Evolutionary conservation across 2,888 invertebrate genomes (phyloP).

Genomic region (Harpalus rufipes): DNA sequence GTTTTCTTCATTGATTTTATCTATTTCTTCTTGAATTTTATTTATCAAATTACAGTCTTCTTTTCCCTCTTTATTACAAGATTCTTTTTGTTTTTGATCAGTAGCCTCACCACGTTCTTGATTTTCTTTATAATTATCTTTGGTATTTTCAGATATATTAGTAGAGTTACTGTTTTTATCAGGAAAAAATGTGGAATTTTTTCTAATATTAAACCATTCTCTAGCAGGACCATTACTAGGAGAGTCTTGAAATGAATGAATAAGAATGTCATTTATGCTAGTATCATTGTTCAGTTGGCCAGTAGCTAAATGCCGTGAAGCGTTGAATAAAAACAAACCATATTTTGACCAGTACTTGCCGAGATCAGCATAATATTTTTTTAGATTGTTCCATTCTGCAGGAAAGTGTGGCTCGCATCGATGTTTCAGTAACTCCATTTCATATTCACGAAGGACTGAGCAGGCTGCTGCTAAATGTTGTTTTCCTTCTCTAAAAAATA

Average conservation of each 20-base stretch:
- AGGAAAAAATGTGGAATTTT: conserved; percentile 28
- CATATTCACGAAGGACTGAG: conserved; percentile 80
- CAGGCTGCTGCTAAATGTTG: conserved; percentile 84
- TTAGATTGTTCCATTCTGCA: conserved; percentile 69
- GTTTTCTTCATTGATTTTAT: conserved; percentile 22
- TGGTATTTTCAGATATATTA: background rate
- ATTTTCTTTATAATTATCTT: conserved; percentile 42
- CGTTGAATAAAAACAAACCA: conserved; percentile 80
- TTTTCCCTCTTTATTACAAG: background rate
- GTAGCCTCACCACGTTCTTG: conserved; percentile 10
- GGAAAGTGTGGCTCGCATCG: conserved; percentile 72
- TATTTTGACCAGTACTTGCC: conserved; percentile 83
- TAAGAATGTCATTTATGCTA: conserved; percentile 10
- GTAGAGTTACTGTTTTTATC: conserved; percentile 7
- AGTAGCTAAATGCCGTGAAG: conserved; percentile 75
- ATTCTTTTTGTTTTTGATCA: conserved; percentile 47
- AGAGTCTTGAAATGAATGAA: conserved; percentile 25
- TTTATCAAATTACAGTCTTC: background rate
- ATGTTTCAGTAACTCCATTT: conserved; percentile 78
- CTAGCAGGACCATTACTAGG: conserved; percentile 37
- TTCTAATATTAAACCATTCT: conserved; percentile 54
- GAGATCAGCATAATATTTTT: conserved; percentile 72
- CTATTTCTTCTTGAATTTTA: conserved; percentile 11
- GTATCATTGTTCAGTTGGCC: background rate
- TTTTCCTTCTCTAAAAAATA: conserved; percentile 76